Evolutionary conservation across 2,888 invertebrate species (phyloP).

Genomic region (Drosophila kanekoi): DNA sequence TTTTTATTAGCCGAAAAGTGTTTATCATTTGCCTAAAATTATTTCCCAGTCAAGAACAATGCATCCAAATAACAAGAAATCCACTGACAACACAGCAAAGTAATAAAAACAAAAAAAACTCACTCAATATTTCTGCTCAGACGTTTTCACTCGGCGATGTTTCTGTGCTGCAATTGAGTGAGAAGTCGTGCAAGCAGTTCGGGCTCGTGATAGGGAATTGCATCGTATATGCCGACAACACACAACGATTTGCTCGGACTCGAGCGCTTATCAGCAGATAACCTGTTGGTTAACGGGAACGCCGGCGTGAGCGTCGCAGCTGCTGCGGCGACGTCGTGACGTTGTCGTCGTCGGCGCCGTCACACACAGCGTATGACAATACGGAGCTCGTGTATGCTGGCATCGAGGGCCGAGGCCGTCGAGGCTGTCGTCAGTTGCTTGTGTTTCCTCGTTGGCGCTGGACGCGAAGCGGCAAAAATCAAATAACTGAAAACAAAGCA

Average conservation of each 20-base stretch:
- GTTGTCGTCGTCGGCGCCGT: constrained; percentile 5
- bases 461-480: constrained; percentile 62
- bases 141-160: constrained; percentile 49
- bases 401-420: constrained; percentile 35
- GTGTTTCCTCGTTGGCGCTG: constrained; percentile 69
- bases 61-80: background rate
- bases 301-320: constrained; percentile 20
- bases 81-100: background rate
- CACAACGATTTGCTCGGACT: constrained; percentile 26
- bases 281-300: constrained; percentile 71
- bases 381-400: constrained; percentile 35
- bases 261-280: constrained; percentile 75
- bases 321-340: constrained; percentile 24
- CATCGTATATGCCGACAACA: constrained; percentile 36
- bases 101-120: constrained; percentile 9
- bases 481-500: constrained; percentile 13
- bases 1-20: no score
- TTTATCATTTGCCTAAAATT: background rate
- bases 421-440: constrained; percentile 68
- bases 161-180: constrained; percentile 37
- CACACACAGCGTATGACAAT: constrained; percentile 55
- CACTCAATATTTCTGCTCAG: constrained; percentile 22
- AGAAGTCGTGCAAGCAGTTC: constrained; percentile 15
- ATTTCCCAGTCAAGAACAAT: background rate
- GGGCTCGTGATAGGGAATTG: constrained; percentile 21